These are phyloP conservation scores for Rotaria sp. DNA, from an alignment of 2,888 invertebrate genomes.

Conservation along the genomic window DNA sequence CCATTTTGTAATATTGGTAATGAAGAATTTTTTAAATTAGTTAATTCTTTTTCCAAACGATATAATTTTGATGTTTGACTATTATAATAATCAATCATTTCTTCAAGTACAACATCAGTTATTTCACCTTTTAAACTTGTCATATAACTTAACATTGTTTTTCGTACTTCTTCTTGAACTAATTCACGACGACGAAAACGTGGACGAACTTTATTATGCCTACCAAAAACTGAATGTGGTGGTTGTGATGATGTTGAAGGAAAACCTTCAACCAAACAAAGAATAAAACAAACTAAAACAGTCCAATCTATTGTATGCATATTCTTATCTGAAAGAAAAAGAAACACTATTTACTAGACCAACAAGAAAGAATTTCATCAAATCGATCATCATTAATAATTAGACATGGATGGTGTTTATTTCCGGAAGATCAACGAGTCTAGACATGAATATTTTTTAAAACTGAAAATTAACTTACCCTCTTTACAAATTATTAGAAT, in stretches of 20 bases:
- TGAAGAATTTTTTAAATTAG: not conserved
- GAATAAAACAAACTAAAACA: not conserved
- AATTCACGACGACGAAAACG: slow-evolving; percentile 27
- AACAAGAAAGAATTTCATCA: not conserved
- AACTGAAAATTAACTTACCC: too few species aligned
- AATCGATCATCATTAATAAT: not conserved
- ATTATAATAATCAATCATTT: slow-evolving; percentile 26
- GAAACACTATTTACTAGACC: not conserved
- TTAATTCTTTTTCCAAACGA: slow-evolving; percentile 16
- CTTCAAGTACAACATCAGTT: slow-evolving; percentile 8
- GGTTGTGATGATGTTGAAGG: not conserved
- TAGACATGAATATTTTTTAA: not conserved
- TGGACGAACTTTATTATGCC: not conserved
- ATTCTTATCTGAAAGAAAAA: not conserved
- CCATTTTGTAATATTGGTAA: not conserved
- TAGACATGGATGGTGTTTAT: not conserved
- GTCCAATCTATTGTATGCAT: not conserved
- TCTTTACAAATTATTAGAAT: too few species aligned
- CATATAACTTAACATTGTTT: slow-evolving; percentile 27
- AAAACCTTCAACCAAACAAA: not conserved
- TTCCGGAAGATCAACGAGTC: not conserved
- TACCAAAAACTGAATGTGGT: not conserved
- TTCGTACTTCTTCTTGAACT: slow-evolving; percentile 25
- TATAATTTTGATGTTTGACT: slow-evolving; percentile 30
- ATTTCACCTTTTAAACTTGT: slow-evolving; percentile 29